Evolutionary conservation across 2,113 vertebrate species (phyloP).

Genomic region (Riparia riparia): DNA sequence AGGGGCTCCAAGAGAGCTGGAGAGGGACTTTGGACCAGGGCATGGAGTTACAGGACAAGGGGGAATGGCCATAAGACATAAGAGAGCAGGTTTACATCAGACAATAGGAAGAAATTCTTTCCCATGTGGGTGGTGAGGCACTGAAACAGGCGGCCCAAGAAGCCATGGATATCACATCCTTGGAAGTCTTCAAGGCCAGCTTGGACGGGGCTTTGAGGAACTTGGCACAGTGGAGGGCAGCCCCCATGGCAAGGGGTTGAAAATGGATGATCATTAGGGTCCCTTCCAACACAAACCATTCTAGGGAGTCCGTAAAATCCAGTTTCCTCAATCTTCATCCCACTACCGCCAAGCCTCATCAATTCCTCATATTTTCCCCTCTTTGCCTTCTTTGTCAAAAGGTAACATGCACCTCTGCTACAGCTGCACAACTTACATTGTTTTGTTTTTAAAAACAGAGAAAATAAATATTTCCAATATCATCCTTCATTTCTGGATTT

Average conservation of each 20-base stretch:
- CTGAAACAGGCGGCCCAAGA: background rate
- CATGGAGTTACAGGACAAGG: background rate
- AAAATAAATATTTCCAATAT: background rate
- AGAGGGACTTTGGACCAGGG: background rate
- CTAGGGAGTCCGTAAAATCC: background rate
- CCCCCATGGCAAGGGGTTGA: background rate
- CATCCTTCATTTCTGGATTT: background rate
- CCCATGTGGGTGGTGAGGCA: background rate
- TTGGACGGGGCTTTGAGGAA: background rate
- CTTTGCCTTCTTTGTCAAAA: background rate
- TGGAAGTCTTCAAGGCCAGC: background rate
- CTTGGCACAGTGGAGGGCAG: background rate
- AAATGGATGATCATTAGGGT: background rate
- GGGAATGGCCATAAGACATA: background rate
- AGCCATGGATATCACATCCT: background rate
- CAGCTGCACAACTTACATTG: background rate
- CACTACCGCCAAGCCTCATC: background rate
- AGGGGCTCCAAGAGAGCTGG: background rate
- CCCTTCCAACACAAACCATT: background rate
- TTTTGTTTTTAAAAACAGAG: background rate
- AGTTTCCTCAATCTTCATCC: background rate
- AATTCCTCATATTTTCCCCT: background rate
- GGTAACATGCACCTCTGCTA: background rate
- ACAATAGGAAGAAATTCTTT: background rate
- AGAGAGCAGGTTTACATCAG: background rate